A percentile compares a stretch with the other conserved stretches of the same genome.
phyloP scores from a whole-genome alignment of 2,888 invertebrate species.

The Drosophila subsilvestris region DNA sequence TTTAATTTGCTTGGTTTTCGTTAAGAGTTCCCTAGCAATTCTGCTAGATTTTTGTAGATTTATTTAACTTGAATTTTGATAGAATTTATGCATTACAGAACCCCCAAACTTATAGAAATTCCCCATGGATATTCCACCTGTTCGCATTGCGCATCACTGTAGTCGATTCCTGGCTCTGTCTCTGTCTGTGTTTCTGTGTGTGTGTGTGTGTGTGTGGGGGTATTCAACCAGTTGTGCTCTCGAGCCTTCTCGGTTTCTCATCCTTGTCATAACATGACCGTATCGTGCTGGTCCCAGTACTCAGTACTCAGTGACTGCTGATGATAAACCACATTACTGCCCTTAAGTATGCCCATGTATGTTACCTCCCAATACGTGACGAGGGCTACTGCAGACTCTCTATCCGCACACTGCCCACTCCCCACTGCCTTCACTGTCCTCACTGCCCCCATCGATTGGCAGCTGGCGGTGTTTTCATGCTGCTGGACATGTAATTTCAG shows the following conservation, averaged over 20 bases:
- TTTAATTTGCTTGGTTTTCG: too few relatives aligned
- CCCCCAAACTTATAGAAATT: too few relatives aligned
- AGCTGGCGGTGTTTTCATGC: slow-evolving; percentile 35
- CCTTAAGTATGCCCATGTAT: slow-evolving; percentile 76
- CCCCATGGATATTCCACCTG: not conserved
- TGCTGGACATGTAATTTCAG: slow-evolving; percentile 66
- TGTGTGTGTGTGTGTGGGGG: not conserved
- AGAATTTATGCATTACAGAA: too few relatives aligned
- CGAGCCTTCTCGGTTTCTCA: slow-evolving; percentile 26
- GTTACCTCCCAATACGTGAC: slow-evolving; percentile 69
- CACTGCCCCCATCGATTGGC: slow-evolving; percentile 29
- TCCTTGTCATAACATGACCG: slow-evolving; percentile 50
- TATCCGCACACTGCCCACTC: too few relatives aligned
- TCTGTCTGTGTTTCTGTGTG: not conserved
- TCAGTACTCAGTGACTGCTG: slow-evolving; percentile 38
- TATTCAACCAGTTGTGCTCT: slow-evolving; percentile 34
- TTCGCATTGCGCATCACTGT: slow-evolving; percentile 23
- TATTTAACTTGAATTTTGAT: too few relatives aligned
- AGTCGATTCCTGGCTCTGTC: not conserved
- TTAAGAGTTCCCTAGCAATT: too few relatives aligned
- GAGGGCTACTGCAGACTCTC: slow-evolving; percentile 47
- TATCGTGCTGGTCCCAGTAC: slow-evolving; percentile 34
- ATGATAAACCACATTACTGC: slow-evolving; percentile 80
- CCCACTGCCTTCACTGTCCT: slow-evolving; percentile 10
- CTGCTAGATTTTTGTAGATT: too few relatives aligned